Evolutionary conservation across 2,888 invertebrate genomes (phyloP), one percentile per base, ranked within the genome.

Genomic region (Drosophila kambysellisi): DNA sequence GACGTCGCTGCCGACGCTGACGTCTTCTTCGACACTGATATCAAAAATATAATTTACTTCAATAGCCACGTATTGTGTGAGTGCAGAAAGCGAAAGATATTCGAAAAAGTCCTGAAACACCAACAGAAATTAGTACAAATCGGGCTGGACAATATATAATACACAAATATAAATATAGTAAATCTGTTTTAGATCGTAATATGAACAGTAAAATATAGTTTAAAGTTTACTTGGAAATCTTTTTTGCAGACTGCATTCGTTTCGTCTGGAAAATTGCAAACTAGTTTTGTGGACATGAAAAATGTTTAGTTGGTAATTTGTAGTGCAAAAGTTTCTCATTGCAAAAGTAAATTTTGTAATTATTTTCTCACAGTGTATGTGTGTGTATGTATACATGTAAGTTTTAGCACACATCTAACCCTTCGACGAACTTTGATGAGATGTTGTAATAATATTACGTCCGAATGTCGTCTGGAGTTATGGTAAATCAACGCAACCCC

Each of bases 391-490:
- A n/a, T 33, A 25, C 39, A 32, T 58, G 48, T 41, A 62, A 29
- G 46, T 35, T n/a, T 51, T 12, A 41, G 59, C 77, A 78, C 68
- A 72, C 81, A 79, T 70, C 75, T 53, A 61, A 62, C 57, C 58
- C 61, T 43, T 60, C 67, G 54, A 62, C 66, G 63, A 75, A 77
- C 78, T 87, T 88, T 89, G 88, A 88, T 88, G 88, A 89, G 89
- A 85, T 88, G 83, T 79, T 88, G 82, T 83, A 88, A 89, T 83
- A 87, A 83, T 83, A 85, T 76, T 81, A 80, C 78, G 88, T 89
- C 85, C 88, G 69, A 85, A 75, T 87, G 85, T 88, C 90, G 85
- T 79, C 70, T 65, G 70, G 76, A 82, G 82, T 76, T 82, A 82
- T 81, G 74, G 78, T 74, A 83, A 81, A 87, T 82, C 81, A 76